Evolutionary conservation across 2,113 vertebrate species (phyloP).

Genomic region (Labrus mixtus): DNA sequence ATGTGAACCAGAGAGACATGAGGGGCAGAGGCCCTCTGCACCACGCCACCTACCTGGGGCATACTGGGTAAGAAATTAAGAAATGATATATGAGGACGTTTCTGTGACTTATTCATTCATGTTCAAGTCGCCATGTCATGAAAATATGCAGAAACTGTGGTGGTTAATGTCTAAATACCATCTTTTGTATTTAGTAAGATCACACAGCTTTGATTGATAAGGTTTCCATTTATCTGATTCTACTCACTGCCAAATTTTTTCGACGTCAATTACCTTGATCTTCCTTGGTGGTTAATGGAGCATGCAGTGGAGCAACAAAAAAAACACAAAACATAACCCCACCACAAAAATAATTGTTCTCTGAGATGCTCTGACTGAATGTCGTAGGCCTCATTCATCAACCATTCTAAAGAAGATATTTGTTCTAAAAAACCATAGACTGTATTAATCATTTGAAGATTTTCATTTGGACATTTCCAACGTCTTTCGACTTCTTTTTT

Average conservation of each 20-base stretch:
- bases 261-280: neutral
- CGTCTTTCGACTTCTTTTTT: no score
- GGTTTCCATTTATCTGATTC: neutral
- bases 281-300: neutral
- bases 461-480: no score
- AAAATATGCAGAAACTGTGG: neutral
- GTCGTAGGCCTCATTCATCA: no score
- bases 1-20: slow-evolving; percentile 94
- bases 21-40: slow-evolving; percentile 93
- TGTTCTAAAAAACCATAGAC: no score
- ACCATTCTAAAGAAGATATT: no score
- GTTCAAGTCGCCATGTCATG: neutral
- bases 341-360: no score
- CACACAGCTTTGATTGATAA: neutral
- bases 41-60: slow-evolving; percentile 93
- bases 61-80: slow-evolving; percentile 88
- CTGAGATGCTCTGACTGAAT: neutral
- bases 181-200: neutral
- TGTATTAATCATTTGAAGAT: no score
- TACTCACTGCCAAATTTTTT: neutral
- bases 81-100: no score
- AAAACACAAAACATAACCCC: neutral
- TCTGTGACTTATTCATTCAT: neutral
- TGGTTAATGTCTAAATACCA: no score
- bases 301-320: neutral